Conservation (phyloP, 2,113 vertebrate genomes). For the Oxyruncus cristatus region DNA sequence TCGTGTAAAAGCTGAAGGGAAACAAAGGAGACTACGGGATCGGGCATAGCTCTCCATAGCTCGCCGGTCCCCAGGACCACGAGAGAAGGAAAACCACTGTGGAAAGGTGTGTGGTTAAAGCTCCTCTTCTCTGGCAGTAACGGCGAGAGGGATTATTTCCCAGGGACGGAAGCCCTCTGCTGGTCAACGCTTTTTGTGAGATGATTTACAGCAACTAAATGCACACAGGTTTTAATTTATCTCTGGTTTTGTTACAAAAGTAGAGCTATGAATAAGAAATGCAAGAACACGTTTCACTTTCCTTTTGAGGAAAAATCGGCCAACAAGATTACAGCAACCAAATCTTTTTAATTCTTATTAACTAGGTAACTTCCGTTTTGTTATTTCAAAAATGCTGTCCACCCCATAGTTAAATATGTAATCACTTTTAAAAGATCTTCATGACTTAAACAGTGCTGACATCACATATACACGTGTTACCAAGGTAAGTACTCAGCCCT, state of each 20-base stretch:
- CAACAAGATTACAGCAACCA: neutral
- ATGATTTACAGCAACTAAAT: neutral
- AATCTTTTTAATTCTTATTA: neutral
- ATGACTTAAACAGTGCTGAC: neutral
- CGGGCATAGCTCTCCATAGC: neutral
- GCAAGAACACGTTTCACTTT: neutral
- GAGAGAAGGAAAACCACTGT: neutral
- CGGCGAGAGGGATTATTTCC: conserved; percentile 29
- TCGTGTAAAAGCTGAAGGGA: neutral
- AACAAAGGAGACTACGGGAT: too few relatives aligned
- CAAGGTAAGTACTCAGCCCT: neutral
- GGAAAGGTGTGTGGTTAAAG: neutral
- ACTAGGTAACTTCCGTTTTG: neutral
- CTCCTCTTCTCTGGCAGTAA: neutral
- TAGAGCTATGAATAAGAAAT: neutral
- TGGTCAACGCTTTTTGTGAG: conserved; percentile 59
- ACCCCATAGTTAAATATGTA: neutral
- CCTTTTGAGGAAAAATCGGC: neutral
- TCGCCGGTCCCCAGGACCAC: neutral
- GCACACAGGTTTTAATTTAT: neutral
- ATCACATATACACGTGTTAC: neutral
- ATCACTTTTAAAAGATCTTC: neutral
- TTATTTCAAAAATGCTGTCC: neutral
- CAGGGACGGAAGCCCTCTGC: conserved; percentile 79
- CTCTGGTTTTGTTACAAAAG: neutral